Base-by-base conservation (phyloP, 2,797 vertebrate genomes). In the Botia almorhae region DNA sequence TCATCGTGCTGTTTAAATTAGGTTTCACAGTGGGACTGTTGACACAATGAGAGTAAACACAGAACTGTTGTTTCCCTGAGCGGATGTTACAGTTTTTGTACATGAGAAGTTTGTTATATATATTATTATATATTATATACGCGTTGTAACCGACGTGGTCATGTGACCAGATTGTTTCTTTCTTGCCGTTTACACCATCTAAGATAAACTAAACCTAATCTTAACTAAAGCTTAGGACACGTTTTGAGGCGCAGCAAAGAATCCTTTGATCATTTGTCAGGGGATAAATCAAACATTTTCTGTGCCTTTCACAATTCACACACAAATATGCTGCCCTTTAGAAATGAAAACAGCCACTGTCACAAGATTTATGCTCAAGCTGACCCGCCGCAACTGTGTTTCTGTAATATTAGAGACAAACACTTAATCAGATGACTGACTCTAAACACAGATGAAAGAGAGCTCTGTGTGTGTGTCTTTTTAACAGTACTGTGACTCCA, bases 401-500 rank as follows among this genome's bases (percentile, higher is more conserved):
- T 46, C 10, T 82, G 29, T 73, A 72, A 74, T 61, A 53, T 78
- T 7, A 33, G 12, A 61, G 36, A 67, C 60, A 82, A 53, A 48
- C 36, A 19, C 19, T 77, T 67, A 58, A 67, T 78, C 76, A 67
- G 51, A 65, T 82, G 64, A 80, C 78, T 19, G 56, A 61, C 17
- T 46, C 46, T n/a, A 26, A 21, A 74, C 36, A 17, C 29, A 64
- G 14, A 55, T 13, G 21, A 43, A 69, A 16, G 1, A 7, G 23
- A 6, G n/a, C 48, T 36, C 51, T 73, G 13, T 55, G 21, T 78
- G 43, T 43, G 26, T 80, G 69, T 64, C 29, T 67, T 21, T 65
- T 7, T 23, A 7, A 48, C 8, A 21, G 60, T 21, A 7, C 6
- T 61, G 21, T 12, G 14, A 21, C 65, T 39, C 50, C 68, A 51